These are phyloP conservation scores for Microctenopoma stevenorrisi DNA, from an alignment of 2,797 vertebrate genomes.

Conservation along the genomic window DNA sequence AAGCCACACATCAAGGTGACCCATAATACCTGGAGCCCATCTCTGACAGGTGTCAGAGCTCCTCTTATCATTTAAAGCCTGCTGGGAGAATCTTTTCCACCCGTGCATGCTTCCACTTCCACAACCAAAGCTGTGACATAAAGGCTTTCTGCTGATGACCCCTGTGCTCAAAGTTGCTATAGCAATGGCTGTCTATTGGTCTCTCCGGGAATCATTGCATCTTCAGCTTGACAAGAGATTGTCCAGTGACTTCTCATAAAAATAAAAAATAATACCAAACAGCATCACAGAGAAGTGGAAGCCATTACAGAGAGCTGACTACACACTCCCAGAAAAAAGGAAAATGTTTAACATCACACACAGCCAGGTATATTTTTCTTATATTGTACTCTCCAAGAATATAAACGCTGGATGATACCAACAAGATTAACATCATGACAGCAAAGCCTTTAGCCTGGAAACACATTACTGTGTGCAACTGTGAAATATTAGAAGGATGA, in stretches of 20 bases:
- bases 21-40: slow-evolving; percentile 60
- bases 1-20: slow-evolving; percentile 68
- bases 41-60: slow-evolving; percentile 54
- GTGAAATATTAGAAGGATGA: slow-evolving; percentile 60
- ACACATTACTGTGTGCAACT: slow-evolving; percentile 52
- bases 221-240: slow-evolving; percentile 22
- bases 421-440: slow-evolving; percentile 54
- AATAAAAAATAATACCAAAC: not conserved
- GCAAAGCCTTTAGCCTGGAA: slow-evolving; percentile 54
- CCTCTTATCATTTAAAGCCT: slow-evolving; percentile 44
- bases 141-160: slow-evolving; percentile 37
- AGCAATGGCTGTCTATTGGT: slow-evolving; percentile 25
- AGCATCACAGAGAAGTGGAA: slow-evolving; percentile 1
- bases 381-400: slow-evolving; percentile 29
- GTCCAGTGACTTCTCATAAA: slow-evolving; percentile 1
- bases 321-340: not conserved
- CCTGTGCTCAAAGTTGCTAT: slow-evolving; percentile 24
- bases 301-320: not conserved
- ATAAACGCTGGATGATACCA: slow-evolving; percentile 25
- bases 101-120: slow-evolving; percentile 32
- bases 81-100: slow-evolving; percentile 46
- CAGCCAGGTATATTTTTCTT: slow-evolving; percentile 3
- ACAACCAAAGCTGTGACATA: slow-evolving; percentile 40
- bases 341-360: slow-evolving; percentile 6
- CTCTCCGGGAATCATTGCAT: slow-evolving; percentile 21